These are phyloP conservation scores for Hemicrepidius hirtus DNA, from an alignment of 2,888 invertebrate species.

Conservation along the genomic window DNA sequence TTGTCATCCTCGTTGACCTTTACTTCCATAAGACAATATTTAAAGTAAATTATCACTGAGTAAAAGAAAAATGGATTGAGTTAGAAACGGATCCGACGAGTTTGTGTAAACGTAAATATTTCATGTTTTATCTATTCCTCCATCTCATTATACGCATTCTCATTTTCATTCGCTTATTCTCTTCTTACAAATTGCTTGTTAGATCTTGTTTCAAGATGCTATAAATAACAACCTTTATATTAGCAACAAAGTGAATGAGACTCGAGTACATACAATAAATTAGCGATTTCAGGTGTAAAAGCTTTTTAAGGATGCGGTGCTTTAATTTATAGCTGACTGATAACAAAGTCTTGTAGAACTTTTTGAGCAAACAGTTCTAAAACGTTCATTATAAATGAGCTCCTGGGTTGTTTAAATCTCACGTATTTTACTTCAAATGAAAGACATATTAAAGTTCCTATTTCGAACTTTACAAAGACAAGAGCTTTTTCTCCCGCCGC, in stretches of 20 bases:
- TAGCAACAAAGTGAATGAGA: constrained; percentile 50
- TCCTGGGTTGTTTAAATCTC: constrained; percentile 45
- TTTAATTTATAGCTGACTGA: constrained; percentile 53
- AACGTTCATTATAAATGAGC: constrained; percentile 52
- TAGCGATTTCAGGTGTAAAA: constrained; percentile 53
- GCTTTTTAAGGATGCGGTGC: constrained; percentile 50
- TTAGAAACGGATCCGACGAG: constrained; percentile 31
- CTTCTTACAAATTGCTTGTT: constrained; percentile 50
- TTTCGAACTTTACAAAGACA: constrained; percentile 19
- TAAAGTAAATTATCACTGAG: constrained; percentile 3
- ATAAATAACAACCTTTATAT: constrained; percentile 52
- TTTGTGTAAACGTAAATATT: constrained; percentile 41
- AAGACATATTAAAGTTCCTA: constrained; percentile 41
- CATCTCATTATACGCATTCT: constrained; percentile 50
- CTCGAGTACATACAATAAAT: constrained; percentile 53
- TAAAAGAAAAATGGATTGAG: constrained; percentile 20
- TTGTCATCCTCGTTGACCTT: not conserved
- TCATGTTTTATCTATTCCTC: constrained; percentile 43
- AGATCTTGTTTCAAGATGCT: constrained; percentile 42
- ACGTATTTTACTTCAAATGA: constrained; percentile 46
- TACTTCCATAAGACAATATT: not conserved
- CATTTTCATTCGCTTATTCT: constrained; percentile 50
- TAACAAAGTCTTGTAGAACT: constrained; percentile 51
- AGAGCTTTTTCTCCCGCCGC: constrained; percentile 9
- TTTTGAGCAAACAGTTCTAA: constrained; percentile 51